These are phyloP conservation scores for Aspidoscelis tigris DNA, from an alignment of 2,113 vertebrate genomes.

Conservation along the genomic window DNA sequence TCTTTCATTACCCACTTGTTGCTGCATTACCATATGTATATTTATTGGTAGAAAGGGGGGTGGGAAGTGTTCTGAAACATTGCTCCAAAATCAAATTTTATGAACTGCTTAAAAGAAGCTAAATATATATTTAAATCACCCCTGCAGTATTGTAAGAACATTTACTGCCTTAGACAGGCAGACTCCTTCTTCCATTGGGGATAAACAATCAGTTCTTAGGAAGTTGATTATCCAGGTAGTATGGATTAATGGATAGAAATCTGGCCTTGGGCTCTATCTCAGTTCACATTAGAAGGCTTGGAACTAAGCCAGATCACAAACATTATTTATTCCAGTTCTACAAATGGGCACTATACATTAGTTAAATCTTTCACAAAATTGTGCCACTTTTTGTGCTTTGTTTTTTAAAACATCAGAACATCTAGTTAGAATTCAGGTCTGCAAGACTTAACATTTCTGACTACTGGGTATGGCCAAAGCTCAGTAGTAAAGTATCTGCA, in stretches of 20 bases:
- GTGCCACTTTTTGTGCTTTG: neutral
- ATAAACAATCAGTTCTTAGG: slow-evolving; percentile 14
- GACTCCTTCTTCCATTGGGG: neutral
- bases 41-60: neutral
- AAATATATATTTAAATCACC: neutral
- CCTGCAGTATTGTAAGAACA: neutral
- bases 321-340: slow-evolving; percentile 25
- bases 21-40: neutral
- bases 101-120: slow-evolving; percentile 4
- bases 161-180: slow-evolving; percentile 7
- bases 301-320: slow-evolving; percentile 25
- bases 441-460: neutral
- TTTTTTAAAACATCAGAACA: slow-evolving; percentile 3
- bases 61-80: neutral
- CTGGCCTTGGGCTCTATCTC: slow-evolving; percentile 20
- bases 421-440: neutral
- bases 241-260: slow-evolving; percentile 36
- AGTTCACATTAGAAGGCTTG: slow-evolving; percentile 36
- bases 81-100: slow-evolving; percentile 1
- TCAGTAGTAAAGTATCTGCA: no score
- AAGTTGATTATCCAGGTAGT: slow-evolving; percentile 29
- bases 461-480: neutral
- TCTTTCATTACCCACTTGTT: neutral
- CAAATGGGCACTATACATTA: slow-evolving; percentile 4
- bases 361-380: neutral